Evolutionary conservation across 2,888 invertebrate genomes (phyloP).

Genomic region (Halictus ligatus): DNA sequence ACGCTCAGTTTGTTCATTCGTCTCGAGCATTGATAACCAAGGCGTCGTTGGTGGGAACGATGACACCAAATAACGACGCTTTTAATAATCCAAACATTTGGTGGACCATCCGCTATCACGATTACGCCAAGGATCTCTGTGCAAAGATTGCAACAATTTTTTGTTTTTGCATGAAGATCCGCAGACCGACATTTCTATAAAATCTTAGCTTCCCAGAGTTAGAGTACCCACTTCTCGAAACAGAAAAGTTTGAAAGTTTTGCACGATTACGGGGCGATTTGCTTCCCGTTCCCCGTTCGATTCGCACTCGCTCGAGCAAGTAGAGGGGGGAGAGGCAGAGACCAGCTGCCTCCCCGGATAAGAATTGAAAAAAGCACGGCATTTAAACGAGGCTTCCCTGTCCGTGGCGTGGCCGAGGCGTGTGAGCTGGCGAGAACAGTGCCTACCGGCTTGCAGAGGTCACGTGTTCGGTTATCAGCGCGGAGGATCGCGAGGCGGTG

Average conservation of each 20-base stretch:
- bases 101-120: neutral
- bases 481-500: constrained; percentile 36
- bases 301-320: neutral
- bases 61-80: too few relatives aligned
- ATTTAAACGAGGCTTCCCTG: neutral
- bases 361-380: neutral
- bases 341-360: neutral
- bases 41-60: too few relatives aligned
- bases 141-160: neutral
- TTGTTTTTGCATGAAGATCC: too few relatives aligned
- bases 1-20: neutral
- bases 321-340: neutral
- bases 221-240: neutral
- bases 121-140: neutral
- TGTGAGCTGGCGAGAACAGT: neutral
- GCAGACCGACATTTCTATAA: neutral
- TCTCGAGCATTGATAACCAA: too few relatives aligned
- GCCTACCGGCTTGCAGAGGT: neutral
- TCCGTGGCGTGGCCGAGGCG: neutral
- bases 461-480: constrained; percentile 58
- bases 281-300: too few relatives aligned
- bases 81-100: neutral
- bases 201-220: neutral
- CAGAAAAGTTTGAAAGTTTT: neutral
- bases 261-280: neutral